phyloP scores from a whole-genome alignment of 2,888 invertebrate genomes.

The Euspilapteryx auroguttella region DNA sequence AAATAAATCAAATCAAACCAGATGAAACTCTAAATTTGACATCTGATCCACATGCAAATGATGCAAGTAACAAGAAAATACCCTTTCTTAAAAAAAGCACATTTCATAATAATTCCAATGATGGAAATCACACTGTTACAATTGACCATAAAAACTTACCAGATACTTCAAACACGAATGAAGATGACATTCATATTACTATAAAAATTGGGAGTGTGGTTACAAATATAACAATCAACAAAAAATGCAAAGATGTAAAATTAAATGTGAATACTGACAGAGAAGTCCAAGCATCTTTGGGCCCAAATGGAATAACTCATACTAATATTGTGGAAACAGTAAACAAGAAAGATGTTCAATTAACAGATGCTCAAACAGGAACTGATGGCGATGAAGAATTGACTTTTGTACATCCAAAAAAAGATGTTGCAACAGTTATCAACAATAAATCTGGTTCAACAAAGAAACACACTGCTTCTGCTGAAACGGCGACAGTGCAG shows the following conservation, averaged over 20 bases:
- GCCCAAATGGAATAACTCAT: constrained; percentile 13
- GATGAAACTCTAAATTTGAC: no score
- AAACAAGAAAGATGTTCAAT: constrained; percentile 1
- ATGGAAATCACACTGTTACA: constrained; percentile 8
- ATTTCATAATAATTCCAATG: constrained; percentile 10
- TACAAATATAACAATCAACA: constrained; percentile 36
- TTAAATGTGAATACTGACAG: constrained; percentile 32
- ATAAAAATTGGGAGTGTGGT: constrained; percentile 36
- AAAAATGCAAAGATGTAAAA: constrained; percentile 30
- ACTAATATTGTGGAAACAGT: constrained; percentile 1
- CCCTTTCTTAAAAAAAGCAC: constrained; percentile 27
- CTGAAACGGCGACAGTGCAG: constrained; percentile 31
- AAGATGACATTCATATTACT: constrained; percentile 38
- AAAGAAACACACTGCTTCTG: constrained; percentile 41
- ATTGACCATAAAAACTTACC: constrained; percentile 12
- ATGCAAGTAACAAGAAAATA: constrained; percentile 11
- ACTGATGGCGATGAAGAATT: no score
- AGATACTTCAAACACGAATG: constrained; percentile 10
- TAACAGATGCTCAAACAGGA: constrained; percentile 12
- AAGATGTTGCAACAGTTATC: neutral
- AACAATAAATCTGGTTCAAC: constrained; percentile 16
- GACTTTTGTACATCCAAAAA: neutral
- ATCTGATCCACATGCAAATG: no score
- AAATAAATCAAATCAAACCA: neutral
- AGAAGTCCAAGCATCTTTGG: constrained; percentile 31